These are phyloP conservation scores for Trissolcus basalis DNA, from an alignment of 1,140 invertebrate species.

Conservation along the genomic window DNA sequence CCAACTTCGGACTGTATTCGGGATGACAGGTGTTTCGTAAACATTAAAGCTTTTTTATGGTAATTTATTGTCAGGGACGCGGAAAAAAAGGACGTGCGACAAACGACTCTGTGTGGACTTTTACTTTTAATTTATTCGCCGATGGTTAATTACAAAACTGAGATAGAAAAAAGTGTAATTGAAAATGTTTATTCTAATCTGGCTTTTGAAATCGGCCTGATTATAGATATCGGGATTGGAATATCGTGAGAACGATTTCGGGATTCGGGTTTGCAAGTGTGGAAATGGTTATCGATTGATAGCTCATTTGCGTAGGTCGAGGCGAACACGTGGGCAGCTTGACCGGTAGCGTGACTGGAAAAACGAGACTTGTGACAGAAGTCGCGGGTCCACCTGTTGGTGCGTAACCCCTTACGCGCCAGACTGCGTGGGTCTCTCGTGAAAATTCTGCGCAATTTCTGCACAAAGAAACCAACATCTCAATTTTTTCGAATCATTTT, in stretches of 20 bases:
- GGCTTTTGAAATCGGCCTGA: conserved; percentile 8
- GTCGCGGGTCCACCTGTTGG: conserved; percentile 53
- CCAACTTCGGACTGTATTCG: conserved; percentile 1
- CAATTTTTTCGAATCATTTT: too few relatives aligned
- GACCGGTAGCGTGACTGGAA: conserved; percentile 32
- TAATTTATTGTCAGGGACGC: conserved; percentile 3
- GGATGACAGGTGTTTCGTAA: conserved; percentile 2
- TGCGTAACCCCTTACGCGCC: conserved; percentile 42
- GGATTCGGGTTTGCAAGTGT: conserved; percentile 23
- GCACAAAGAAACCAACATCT: conserved; percentile 26
- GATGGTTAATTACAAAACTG: conserved; percentile 5
- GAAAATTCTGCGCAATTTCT: conserved; percentile 31
- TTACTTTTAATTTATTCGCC: conserved; percentile 33
- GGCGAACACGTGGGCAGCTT: conserved; percentile 25
- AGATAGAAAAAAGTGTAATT: not conserved
- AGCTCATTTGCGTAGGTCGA: conserved; percentile 36
- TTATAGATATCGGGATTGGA: not conserved
- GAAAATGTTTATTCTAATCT: not conserved
- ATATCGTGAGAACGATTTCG: conserved; percentile 22
- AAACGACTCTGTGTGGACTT: conserved; percentile 4
- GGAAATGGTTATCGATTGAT: conserved; percentile 22
- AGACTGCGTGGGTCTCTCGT: conserved; percentile 44
- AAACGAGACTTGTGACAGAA: conserved; percentile 42
- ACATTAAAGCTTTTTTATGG: conserved; percentile 9
- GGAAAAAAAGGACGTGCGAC: not conserved